Base-by-base conservation (phyloP, 2,888 invertebrate genomes). In the Volucella inflata region DNA sequence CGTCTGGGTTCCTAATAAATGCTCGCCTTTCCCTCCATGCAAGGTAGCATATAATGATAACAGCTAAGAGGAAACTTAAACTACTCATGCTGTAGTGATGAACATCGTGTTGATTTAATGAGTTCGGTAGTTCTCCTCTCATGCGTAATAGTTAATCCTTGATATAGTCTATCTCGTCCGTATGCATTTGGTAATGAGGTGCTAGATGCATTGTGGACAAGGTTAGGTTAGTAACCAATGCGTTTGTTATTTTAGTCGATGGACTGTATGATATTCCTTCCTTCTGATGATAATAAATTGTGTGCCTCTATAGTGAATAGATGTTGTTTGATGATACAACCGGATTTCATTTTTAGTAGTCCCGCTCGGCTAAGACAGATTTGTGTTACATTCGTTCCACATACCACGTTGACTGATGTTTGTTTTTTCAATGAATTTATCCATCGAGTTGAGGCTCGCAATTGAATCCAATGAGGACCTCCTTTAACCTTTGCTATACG, bases 381-480 rank as follows among this genome's bases (percentile, higher is more conserved):
- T n/a, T n/a, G n/a, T n/a, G n/a, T n/a, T n/a, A n/a, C n/a, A n/a
- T n/a, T n/a, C n/a, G n/a, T n/a, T n/a, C n/a, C n/a, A n/a, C n/a
- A n/a, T n/a, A n/a, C n/a, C n/a, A 21, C 21, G 2, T 21, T 21
- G 21, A 21, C 21, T 21, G 12, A 36, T 36, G 36, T 57, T 57
- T n/a, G 30, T 40, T 59, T 14, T 12, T 59, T 2, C 16, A 14
- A 4, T 9, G 14, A 9, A 40, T 21, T 2, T 59, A 59, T n/a
- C 14, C 40, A 40, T 38, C 40, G 59, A 40, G 38, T 59, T 38
- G 40, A 14, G 3, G 14, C 38, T 40, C 16, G 40, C 40, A 40
- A 40, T 11, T 59, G 59, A 40, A 59, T 59, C 59, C 14, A 59
- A 59, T 59, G 59, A 59, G 38, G n/a, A 40, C 59, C 40, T 59